A percentile compares a stretch with the other conserved stretches of the same genome.
Evolutionary conservation across 2,888 invertebrate genomes (phyloP).

Genomic region (Ormia ochracea): DNA sequence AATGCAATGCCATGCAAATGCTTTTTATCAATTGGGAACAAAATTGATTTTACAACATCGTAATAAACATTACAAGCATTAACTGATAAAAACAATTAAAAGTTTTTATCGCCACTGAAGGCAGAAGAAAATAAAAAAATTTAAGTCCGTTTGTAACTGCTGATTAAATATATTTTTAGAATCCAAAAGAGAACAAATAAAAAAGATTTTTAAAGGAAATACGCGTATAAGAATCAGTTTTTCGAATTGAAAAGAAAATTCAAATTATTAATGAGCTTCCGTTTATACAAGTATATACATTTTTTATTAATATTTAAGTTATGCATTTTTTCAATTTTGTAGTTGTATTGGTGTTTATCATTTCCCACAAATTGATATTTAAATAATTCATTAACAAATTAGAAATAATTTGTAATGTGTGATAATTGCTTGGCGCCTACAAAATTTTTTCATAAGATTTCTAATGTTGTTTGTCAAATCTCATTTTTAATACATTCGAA

Average conservation of each 20-base stretch:
- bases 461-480: too few species aligned
- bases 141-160: neutral
- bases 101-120: conserved; percentile 28
- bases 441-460: too few species aligned
- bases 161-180: conserved; percentile 42
- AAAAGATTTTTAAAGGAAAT: conserved; percentile 25
- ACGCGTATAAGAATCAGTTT: conserved; percentile 50
- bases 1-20: neutral
- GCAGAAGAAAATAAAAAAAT: neutral
- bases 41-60: conserved; percentile 32
- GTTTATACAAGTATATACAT: too few species aligned
- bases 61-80: conserved; percentile 9
- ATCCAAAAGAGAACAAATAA: conserved; percentile 15
- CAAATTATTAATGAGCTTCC: conserved; percentile 38
- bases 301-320: too few species aligned
- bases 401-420: too few species aligned
- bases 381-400: too few species aligned
- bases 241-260: conserved; percentile 9
- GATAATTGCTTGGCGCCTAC: too few species aligned
- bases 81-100: neutral
- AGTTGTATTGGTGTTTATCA: too few species aligned
- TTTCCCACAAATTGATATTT: too few species aligned
- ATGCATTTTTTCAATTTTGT: too few species aligned
- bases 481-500: too few species aligned
- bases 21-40: conserved; percentile 40